A percentile compares a stretch with the other conserved stretches of the same genome.
These are phyloP conservation scores for Eriosoma lanigerum DNA, from an alignment of 1,140 invertebrate species.

Conservation along the genomic window DNA sequence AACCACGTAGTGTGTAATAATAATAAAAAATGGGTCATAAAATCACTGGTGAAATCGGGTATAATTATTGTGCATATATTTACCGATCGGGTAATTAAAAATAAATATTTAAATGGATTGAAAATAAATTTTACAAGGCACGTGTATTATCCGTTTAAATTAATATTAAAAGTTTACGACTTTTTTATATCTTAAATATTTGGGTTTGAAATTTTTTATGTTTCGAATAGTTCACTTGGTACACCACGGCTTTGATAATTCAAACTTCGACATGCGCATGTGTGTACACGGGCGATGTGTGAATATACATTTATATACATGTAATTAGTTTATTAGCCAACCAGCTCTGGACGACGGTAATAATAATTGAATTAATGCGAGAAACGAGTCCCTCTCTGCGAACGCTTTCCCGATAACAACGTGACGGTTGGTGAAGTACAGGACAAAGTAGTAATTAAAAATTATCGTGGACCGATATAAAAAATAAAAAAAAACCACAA, in stretches of 20 bases:
- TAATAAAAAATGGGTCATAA: no score
- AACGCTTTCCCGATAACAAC: no score
- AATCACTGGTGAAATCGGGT: no score
- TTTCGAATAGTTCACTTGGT: no score
- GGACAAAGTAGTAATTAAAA: constrained; percentile 20
- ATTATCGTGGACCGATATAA: no score
- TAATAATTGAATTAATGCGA: constrained; percentile 21
- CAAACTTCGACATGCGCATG: neutral
- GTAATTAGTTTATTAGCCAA: neutral
- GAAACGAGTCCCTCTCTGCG: neutral
- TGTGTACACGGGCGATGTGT: no score
- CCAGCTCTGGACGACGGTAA: neutral
- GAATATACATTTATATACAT: neutral
- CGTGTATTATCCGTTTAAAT: neutral
- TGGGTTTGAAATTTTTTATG: neutral
- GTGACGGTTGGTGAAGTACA: neutral
- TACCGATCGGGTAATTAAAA: neutral
- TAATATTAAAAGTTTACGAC: neutral
- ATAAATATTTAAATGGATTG: neutral
- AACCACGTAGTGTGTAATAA: no score
- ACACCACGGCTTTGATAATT: neutral
- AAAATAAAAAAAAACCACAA: no score
- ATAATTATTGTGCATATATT: neutral
- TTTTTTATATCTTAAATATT: neutral
- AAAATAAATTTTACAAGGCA: neutral